phyloP scores from a whole-genome alignment of 2,113 vertebrate species.

The Myrmecophaga tridactyla region DNA sequence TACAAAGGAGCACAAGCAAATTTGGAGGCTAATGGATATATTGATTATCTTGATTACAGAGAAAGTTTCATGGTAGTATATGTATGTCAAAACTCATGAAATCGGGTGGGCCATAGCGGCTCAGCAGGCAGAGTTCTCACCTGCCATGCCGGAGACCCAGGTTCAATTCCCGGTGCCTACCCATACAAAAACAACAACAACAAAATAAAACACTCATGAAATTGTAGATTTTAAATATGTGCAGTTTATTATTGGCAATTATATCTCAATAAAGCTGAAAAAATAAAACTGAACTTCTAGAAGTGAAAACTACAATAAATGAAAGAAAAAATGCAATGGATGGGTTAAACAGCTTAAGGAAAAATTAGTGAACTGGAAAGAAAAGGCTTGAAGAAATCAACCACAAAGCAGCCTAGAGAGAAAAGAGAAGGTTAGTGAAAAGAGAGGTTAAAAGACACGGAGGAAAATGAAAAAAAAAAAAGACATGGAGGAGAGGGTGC shows the following conservation, averaged over 20 bases:
- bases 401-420: neutral
- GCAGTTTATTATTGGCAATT: neutral
- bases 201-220: no score
- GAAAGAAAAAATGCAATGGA: neutral
- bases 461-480: conserved; percentile 45
- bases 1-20: neutral
- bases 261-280: neutral
- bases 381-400: neutral
- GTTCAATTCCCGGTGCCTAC: no score
- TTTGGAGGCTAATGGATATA: neutral
- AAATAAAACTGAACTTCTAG: neutral
- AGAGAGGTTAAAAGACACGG: neutral
- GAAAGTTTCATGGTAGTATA: neutral
- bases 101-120: no score
- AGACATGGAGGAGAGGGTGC: no score
- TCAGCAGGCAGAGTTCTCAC: no score
- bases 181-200: no score
- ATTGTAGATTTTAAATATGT: neutral
- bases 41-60: neutral
- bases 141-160: no score
- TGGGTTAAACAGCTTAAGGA: neutral
- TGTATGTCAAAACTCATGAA: neutral
- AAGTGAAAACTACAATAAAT: neutral
- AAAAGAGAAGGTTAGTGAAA: neutral
- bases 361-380: neutral